Percentiles rank a stretch among this genome's conserved stretches.
Conservation (phyloP, 1,140 invertebrate genomes). For the Diabrotica undecimpunctata region DNA sequence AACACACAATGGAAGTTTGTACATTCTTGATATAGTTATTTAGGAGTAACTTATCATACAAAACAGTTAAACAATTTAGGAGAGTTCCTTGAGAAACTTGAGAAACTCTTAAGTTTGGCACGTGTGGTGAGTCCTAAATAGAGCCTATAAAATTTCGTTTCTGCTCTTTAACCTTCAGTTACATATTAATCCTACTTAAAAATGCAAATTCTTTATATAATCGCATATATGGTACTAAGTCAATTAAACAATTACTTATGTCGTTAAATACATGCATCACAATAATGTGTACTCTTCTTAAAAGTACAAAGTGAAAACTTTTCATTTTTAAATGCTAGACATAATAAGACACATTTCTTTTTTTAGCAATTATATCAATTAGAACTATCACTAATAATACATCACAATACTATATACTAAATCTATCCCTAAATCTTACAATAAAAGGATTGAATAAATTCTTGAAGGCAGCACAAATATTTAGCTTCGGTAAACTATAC, state of each 20-base stretch:
- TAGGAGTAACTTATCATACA: too few relatives aligned
- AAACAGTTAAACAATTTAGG: too few relatives aligned
- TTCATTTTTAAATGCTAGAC: constrained; percentile 36
- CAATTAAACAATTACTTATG: constrained; percentile 35
- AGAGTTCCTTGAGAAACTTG: too few relatives aligned
- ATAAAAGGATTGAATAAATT: constrained; percentile 22
- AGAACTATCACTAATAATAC: constrained; percentile 36
- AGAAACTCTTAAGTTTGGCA: neutral
- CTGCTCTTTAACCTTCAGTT: constrained; percentile 31
- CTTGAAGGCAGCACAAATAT: constrained; percentile 34
- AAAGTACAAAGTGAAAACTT: constrained; percentile 33
- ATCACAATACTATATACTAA: constrained; percentile 38
- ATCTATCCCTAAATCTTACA: constrained; percentile 36
- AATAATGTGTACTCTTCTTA: constrained; percentile 36
- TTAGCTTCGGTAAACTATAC: constrained; percentile 21
- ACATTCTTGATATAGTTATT: too few relatives aligned
- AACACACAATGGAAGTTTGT: too few relatives aligned
- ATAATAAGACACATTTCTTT: constrained; percentile 43
- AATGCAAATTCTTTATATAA: constrained; percentile 38
- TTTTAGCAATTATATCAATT: constrained; percentile 28
- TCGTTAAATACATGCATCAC: constrained; percentile 43
- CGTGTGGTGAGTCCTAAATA: constrained; percentile 1
- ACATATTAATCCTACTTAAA: constrained; percentile 44
- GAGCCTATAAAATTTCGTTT: constrained; percentile 9
- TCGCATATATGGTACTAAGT: constrained; percentile 24